phyloP scores from a whole-genome alignment of 2,888 invertebrate species.

The Lingula anatina region DNA sequence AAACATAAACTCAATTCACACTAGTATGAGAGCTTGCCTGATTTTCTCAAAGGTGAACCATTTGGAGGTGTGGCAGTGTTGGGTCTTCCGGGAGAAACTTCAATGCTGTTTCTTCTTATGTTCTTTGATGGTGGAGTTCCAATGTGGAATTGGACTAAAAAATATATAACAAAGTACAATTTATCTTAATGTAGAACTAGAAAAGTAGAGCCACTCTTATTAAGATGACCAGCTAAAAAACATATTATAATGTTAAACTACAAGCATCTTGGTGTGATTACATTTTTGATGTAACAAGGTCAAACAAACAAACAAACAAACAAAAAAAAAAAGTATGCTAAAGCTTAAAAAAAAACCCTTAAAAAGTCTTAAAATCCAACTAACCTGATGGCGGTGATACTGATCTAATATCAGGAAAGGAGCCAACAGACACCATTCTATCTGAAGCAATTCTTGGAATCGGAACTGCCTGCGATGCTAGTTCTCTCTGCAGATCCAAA shows the following conservation, averaged over 20 bases:
- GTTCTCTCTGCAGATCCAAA: no score
- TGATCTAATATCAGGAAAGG: slow-evolving; percentile 81
- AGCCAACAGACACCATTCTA: no score
- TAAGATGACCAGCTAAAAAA: no score
- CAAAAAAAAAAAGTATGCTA: no score
- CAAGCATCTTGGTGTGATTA: no score
- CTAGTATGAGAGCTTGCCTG: slow-evolving; percentile 44
- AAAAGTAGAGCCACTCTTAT: neutral
- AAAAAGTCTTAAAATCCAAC: no score
- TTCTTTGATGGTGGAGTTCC: slow-evolving; percentile 70
- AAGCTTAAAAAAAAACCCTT: no score
- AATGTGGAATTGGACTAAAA: slow-evolving; percentile 58
- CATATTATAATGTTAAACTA: no score
- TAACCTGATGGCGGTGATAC: slow-evolving; percentile 80
- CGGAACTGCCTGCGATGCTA: no score
- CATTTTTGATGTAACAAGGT: no score
- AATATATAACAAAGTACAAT: slow-evolving; percentile 2
- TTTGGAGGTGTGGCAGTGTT: slow-evolving; percentile 52
- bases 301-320: no score
- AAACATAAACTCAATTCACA: no score
- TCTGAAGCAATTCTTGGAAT: neutral
- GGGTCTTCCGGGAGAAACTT: slow-evolving; percentile 19
- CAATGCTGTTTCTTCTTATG: slow-evolving; percentile 39
- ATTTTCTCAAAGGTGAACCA: slow-evolving; percentile 61
- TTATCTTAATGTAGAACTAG: neutral